phyloP scores from a whole-genome alignment of 2,113 vertebrate genomes.

The Polypterus bichir region DNA sequence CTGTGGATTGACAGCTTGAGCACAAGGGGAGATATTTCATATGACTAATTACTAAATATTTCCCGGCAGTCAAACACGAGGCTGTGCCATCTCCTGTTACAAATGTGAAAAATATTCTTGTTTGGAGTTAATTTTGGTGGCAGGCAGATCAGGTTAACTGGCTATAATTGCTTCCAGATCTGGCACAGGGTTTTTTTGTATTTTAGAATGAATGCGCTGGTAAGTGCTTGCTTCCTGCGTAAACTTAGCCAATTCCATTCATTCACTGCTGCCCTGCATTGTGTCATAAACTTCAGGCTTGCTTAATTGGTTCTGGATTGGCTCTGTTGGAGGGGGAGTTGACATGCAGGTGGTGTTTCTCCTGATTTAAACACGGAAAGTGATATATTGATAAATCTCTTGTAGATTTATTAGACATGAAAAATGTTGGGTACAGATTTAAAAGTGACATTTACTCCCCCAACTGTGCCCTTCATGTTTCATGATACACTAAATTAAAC shows the following conservation, averaged over 20 bases:
- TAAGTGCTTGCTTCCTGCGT: conserved; percentile 90
- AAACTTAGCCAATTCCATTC: conserved; percentile 73
- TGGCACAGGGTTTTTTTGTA: conserved; percentile 59
- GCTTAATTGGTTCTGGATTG: conserved; percentile 16
- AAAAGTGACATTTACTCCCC: too few relatives aligned
- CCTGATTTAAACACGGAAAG: conserved; percentile 17
- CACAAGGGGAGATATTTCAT: conserved; percentile 44
- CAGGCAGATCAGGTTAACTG: conserved; percentile 88
- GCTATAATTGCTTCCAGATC: conserved; percentile 93
- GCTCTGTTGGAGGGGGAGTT: conserved; percentile 3
- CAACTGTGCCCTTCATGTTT: not conserved
- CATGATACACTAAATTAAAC: conserved; percentile 23
- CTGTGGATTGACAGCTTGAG: conserved; percentile 39
- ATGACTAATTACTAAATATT: conserved; percentile 74
- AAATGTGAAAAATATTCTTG: conserved; percentile 71
- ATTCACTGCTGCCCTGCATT: conserved; percentile 66
- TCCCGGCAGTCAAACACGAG: conserved; percentile 54
- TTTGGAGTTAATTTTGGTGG: conserved; percentile 83
- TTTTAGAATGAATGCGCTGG: conserved; percentile 69
- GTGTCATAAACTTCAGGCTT: conserved; percentile 50
- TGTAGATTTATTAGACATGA: conserved; percentile 17
- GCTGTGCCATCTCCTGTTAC: conserved; percentile 54
- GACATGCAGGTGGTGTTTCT: not conserved
- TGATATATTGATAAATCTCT: conserved; percentile 16
- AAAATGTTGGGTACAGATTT: too few relatives aligned